A percentile compares a stretch with the other conserved stretches of the same genome.
phyloP scores from a whole-genome alignment of 2,888 invertebrate species.

The Tyria jacobaeae region DNA sequence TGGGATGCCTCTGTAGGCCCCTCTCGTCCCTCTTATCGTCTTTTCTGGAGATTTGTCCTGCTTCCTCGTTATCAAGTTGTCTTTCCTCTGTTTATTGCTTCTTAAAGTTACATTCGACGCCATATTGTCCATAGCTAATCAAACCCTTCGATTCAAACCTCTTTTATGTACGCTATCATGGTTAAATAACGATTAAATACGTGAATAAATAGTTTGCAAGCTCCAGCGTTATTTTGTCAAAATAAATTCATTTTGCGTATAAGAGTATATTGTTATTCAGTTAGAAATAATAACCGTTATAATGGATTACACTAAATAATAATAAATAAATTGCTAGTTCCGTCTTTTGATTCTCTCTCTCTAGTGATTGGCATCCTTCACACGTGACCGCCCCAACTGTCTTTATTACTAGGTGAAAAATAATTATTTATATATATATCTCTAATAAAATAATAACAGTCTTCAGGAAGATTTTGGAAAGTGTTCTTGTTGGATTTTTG shows the following conservation, averaged over 20 bases:
- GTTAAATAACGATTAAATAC: constrained; percentile 54
- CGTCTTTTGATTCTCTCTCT: constrained; percentile 85
- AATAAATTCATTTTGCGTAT: constrained; percentile 53
- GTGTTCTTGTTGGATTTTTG: constrained; percentile 72
- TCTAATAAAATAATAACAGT: constrained; percentile 75
- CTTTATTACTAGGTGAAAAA: constrained; percentile 65
- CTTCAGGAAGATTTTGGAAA: constrained; percentile 85
- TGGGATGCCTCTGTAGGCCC: constrained; percentile 77
- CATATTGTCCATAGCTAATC: constrained; percentile 82
- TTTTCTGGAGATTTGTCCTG: constrained; percentile 85
- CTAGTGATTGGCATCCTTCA: constrained; percentile 74
- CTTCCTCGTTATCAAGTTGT: constrained; percentile 82
- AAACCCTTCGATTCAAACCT: constrained; percentile 48
- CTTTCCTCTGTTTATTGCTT: constrained; percentile 80
- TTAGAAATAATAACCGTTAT: constrained; percentile 56
- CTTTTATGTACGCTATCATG: constrained; percentile 50
- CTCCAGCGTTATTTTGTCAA: constrained; percentile 50
- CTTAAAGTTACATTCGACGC: constrained; percentile 78
- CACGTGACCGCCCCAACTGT: constrained; percentile 56
- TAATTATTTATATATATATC: constrained; percentile 56
- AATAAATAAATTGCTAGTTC: constrained; percentile 82
- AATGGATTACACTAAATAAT: constrained; percentile 70
- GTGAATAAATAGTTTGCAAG: constrained; percentile 61
- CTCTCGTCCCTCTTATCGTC: constrained; percentile 80
- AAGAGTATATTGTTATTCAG: constrained; percentile 47